phyloP scores from a whole-genome alignment of 2,888 invertebrate species.

The Emmelina monodactyla region DNA sequence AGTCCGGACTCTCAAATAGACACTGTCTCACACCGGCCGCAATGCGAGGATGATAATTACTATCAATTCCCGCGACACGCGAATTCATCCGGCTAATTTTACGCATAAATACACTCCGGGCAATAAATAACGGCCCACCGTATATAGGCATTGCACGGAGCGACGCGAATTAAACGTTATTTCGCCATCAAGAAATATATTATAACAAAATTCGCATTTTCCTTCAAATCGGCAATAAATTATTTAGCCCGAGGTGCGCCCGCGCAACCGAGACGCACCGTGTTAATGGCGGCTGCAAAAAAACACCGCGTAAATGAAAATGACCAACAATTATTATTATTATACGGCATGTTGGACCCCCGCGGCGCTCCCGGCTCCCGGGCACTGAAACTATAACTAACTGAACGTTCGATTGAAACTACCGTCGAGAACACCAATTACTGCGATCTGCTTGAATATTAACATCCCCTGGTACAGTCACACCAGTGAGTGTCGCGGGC shows the following conservation, averaged over 20 bases:
- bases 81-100: constrained; percentile 21
- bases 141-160: constrained; percentile 22
- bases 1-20: too few relatives aligned
- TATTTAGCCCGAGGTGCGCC: constrained; percentile 39
- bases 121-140: constrained; percentile 15
- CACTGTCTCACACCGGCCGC: too few relatives aligned
- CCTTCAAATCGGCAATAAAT: constrained; percentile 50
- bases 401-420: constrained; percentile 3
- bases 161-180: constrained; percentile 17
- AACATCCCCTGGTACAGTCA: too few relatives aligned
- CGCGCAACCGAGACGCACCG: constrained; percentile 31
- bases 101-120: constrained; percentile 22
- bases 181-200: constrained; percentile 25
- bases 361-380: constrained; percentile 9
- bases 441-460: too few relatives aligned
- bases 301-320: constrained; percentile 38
- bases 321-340: constrained; percentile 40
- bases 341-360: constrained; percentile 19
- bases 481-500: too few relatives aligned
- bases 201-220: constrained; percentile 46
- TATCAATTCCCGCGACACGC: constrained; percentile 17
- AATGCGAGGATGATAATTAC: constrained; percentile 15
- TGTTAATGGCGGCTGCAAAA: constrained; percentile 32
- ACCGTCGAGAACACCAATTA: too few relatives aligned
- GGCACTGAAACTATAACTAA: constrained; percentile 3